Conservation (phyloP, 2,888 invertebrate species). For the Eurois occulta region DNA sequence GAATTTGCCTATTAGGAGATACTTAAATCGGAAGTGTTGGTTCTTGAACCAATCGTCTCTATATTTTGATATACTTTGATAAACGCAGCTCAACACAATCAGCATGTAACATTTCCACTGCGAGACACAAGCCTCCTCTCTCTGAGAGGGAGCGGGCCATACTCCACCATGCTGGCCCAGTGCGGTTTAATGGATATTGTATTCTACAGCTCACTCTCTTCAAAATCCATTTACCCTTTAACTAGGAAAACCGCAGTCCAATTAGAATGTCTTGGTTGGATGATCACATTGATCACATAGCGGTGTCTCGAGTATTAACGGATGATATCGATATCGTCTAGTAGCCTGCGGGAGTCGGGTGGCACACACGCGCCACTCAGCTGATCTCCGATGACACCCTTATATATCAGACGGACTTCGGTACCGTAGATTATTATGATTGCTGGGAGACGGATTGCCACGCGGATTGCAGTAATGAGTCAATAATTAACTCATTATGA, state of each 20-base stretch:
- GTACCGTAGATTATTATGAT: not conserved
- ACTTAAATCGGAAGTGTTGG: not conserved
- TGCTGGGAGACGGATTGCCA: not conserved
- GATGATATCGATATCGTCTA: slow-evolving; percentile 37
- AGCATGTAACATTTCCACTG: too few species aligned
- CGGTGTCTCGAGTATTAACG: slow-evolving; percentile 22
- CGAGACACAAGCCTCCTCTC: not conserved
- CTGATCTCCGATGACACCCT: slow-evolving; percentile 18
- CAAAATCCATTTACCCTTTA: slow-evolving; percentile 5
- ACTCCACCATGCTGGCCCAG: not conserved
- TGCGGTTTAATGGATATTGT: not conserved
- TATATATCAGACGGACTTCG: not conserved
- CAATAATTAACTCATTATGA: not conserved
- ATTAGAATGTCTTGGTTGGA: slow-evolving; percentile 24
- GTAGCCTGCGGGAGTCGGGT: slow-evolving; percentile 10
- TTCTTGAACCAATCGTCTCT: not conserved
- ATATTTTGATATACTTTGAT: too few species aligned
- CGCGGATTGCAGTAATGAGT: not conserved
- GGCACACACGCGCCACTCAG: slow-evolving; percentile 32
- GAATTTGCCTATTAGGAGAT: too few species aligned
- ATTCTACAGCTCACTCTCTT: not conserved
- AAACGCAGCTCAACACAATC: not conserved
- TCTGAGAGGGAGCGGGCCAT: not conserved
- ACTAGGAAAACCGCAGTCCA: slow-evolving; percentile 7
- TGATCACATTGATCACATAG: not conserved